phyloP scores from a whole-genome alignment of 2,113 vertebrate genomes.

The Pachycephala philippinensis region DNA sequence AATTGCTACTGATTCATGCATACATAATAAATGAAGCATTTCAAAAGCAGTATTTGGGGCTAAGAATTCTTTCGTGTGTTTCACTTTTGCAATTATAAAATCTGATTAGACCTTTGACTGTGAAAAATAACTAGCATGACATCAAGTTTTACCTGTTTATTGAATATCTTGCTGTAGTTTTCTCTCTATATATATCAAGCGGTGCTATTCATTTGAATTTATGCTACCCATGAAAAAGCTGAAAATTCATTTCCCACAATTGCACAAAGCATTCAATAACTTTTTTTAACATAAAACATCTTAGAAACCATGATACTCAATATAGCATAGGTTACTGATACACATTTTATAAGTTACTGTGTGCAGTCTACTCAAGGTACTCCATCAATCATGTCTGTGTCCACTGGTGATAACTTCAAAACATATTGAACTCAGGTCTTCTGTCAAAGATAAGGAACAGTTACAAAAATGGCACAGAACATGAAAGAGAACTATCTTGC shows the following conservation, averaged over 20 bases:
- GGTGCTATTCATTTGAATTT: background rate
- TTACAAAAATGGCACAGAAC: background rate
- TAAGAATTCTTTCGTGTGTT: background rate
- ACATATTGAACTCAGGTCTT: background rate
- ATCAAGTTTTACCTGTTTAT: background rate
- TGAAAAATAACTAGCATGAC: background rate
- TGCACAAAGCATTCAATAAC: background rate
- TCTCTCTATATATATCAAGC: background rate
- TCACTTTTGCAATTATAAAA: background rate
- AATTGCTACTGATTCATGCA: conserved; percentile 2
- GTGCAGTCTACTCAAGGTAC: background rate
- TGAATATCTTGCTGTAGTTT: background rate
- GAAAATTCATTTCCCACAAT: background rate
- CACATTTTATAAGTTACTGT: background rate
- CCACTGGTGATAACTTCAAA: background rate
- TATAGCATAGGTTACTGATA: background rate
- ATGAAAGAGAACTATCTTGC: background rate
- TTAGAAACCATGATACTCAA: background rate
- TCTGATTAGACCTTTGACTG: background rate
- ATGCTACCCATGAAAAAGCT: background rate
- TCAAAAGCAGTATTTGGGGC: background rate
- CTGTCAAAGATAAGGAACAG: background rate
- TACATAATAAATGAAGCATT: background rate
- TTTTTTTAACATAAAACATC: background rate
- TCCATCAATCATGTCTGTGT: background rate